These are phyloP conservation scores for Acrocera orbiculus DNA, from an alignment of 2,888 invertebrate genomes.

Conservation along the genomic window DNA sequence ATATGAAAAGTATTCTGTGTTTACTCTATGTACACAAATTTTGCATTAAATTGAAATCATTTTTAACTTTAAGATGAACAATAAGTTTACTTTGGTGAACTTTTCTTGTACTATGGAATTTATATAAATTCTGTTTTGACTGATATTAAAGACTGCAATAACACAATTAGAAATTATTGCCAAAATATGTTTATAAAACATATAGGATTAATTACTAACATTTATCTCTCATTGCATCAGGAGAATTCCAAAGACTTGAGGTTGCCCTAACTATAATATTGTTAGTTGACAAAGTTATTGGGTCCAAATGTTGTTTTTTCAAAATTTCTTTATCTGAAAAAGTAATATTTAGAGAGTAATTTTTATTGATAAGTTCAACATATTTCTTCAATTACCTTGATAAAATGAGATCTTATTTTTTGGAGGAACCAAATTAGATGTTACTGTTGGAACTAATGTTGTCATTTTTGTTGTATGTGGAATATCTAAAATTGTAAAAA, in stretches of 20 bases:
- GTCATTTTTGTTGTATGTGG: slow-evolving; percentile 30
- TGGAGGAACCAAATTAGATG: slow-evolving; percentile 27
- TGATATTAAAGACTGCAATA: too few relatives aligned
- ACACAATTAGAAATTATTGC: too few relatives aligned
- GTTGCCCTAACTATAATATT: slow-evolving; percentile 28
- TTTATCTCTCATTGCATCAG: slow-evolving; percentile 19
- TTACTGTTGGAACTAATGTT: slow-evolving; percentile 27
- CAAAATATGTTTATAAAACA: too few relatives aligned
- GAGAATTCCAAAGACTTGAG: slow-evolving; percentile 28
- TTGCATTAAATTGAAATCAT: too few relatives aligned
- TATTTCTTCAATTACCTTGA: neutral
- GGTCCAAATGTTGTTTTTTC: slow-evolving; percentile 21
- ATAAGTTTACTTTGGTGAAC: too few relatives aligned
- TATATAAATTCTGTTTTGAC: too few relatives aligned
- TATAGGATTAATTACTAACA: slow-evolving; percentile 14
- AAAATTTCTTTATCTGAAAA: slow-evolving; percentile 8
- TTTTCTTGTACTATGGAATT: too few relatives aligned
- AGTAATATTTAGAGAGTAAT: neutral
- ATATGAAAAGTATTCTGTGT: too few relatives aligned
- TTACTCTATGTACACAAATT: too few relatives aligned
- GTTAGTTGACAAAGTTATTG: slow-evolving; percentile 21
- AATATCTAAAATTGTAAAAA: slow-evolving; percentile 22
- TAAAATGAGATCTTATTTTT: too few relatives aligned
- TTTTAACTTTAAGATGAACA: too few relatives aligned
- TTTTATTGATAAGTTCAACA: neutral